Conservation (phyloP, 2,113 vertebrate species). For the Sapajus apella region DNA sequence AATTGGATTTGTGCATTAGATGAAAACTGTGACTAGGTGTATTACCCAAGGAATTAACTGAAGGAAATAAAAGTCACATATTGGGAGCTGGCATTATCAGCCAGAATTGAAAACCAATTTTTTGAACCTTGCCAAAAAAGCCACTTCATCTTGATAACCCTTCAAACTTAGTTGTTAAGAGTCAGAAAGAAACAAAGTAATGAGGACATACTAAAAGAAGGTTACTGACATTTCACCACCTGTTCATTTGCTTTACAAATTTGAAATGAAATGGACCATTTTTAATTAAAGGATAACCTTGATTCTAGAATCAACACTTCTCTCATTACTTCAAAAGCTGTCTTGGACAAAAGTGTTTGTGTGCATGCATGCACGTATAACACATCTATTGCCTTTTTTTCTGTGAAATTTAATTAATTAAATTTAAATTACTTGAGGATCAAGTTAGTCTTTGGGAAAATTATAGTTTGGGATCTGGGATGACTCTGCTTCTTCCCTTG, state of each 20-base stretch:
- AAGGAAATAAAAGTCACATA: neutral
- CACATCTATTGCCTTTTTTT: neutral
- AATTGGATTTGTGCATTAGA: constrained; percentile 63
- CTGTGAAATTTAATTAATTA: neutral
- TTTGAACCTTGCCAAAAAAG: neutral
- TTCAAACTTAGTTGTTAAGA: constrained; percentile 47
- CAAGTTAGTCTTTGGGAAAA: neutral
- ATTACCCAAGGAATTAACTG: constrained; percentile 56
- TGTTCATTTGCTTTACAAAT: constrained; percentile 64
- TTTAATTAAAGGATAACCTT: constrained; percentile 56
- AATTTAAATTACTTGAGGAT: neutral
- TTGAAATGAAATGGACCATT: neutral
- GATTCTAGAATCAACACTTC: constrained; percentile 14
- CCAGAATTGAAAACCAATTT: constrained; percentile 25
- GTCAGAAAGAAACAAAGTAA: constrained; percentile 46
- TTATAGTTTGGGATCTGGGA: neutral
- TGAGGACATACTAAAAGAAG: constrained; percentile 18
- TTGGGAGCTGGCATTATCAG: constrained; percentile 41
- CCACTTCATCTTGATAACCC: constrained; percentile 39
- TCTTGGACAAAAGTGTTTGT: neutral
- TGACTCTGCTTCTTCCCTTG: neutral
- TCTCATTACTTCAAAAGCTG: neutral
- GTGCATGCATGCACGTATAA: neutral
- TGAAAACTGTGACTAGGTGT: constrained; percentile 34
- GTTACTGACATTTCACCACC: constrained; percentile 38